These are phyloP conservation scores for Eurystomus glaucurus DNA, from an alignment of 2,797 vertebrate species.

Conservation along the genomic window DNA sequence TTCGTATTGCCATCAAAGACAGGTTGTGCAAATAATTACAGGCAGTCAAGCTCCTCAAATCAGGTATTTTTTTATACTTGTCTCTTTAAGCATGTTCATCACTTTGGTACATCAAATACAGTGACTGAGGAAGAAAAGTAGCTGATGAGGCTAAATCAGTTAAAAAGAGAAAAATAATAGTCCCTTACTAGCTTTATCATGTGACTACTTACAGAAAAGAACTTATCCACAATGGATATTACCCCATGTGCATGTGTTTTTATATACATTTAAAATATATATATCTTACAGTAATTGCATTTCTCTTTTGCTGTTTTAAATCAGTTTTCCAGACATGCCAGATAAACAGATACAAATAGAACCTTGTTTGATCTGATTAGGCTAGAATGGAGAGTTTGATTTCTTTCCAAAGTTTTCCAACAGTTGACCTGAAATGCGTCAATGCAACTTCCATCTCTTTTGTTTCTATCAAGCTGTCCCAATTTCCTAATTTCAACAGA, in stretches of 20 bases:
- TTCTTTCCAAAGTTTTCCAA: constrained; percentile 54
- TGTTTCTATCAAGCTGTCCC: constrained; percentile 9
- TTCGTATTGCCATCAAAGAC: constrained; percentile 7
- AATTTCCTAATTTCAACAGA: constrained; percentile 34
- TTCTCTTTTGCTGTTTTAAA: constrained; percentile 7
- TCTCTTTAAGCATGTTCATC: not conserved
- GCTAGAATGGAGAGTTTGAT: constrained; percentile 8
- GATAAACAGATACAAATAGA: constrained; percentile 61
- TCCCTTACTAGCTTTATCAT: not conserved
- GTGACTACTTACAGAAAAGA: not conserved
- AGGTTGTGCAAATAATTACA: constrained; percentile 29
- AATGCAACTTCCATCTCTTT: constrained; percentile 12
- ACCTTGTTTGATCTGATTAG: constrained; percentile 65
- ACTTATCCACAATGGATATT: not conserved
- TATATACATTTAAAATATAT: not conserved
- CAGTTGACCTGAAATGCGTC: constrained; percentile 39
- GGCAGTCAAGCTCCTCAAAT: not conserved
- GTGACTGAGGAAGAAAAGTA: not conserved
- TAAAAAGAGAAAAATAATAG: not conserved
- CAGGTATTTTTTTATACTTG: not conserved
- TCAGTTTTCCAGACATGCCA: not conserved
- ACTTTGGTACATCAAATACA: not conserved
- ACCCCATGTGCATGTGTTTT: not conserved
- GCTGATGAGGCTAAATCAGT: not conserved
- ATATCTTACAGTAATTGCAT: not conserved